Conservation (phyloP, 2,888 invertebrate genomes). For the Sinhomidia bicolor region DNA sequence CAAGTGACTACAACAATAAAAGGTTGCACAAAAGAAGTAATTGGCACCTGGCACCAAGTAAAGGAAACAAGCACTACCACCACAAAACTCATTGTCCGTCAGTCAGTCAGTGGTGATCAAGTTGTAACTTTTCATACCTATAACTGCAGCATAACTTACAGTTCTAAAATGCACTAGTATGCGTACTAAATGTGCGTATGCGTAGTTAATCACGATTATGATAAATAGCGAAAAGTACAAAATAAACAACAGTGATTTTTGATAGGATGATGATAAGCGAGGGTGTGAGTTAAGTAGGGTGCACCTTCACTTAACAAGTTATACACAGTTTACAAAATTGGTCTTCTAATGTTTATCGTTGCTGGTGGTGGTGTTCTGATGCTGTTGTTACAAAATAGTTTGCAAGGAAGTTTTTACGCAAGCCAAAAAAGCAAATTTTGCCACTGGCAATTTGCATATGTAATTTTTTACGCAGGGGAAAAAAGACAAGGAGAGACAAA, state of each 20-base stretch:
- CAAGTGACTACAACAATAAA: no score
- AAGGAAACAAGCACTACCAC: no score
- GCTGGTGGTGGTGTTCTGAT: not conserved
- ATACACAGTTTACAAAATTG: not conserved
- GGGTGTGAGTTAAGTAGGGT: conserved; percentile 8
- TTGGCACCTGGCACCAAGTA: no score
- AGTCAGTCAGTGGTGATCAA: no score
- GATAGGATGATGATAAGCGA: not conserved
- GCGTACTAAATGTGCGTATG: not conserved
- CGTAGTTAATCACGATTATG: conserved; percentile 21
- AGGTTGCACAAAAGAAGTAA: no score
- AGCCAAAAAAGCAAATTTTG: conserved; percentile 10
- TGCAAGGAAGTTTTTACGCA: conserved; percentile 28
- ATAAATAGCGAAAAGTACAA: not conserved
- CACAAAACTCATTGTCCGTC: no score
- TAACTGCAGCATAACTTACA: not conserved
- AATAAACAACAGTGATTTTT: conserved; percentile 35
- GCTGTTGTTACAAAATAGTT: not conserved
- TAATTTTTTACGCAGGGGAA: not conserved
- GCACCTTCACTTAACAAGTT: not conserved
- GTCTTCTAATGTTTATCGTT: not conserved
- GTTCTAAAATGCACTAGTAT: no score
- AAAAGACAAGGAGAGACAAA: not conserved
- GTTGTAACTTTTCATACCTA: no score
- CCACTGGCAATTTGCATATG: conserved; percentile 39